Percentiles rank a stretch among this genome's conserved stretches.
Evolutionary conservation across 2,888 invertebrate species (phyloP).

Genomic region (Morpho achilles): DNA sequence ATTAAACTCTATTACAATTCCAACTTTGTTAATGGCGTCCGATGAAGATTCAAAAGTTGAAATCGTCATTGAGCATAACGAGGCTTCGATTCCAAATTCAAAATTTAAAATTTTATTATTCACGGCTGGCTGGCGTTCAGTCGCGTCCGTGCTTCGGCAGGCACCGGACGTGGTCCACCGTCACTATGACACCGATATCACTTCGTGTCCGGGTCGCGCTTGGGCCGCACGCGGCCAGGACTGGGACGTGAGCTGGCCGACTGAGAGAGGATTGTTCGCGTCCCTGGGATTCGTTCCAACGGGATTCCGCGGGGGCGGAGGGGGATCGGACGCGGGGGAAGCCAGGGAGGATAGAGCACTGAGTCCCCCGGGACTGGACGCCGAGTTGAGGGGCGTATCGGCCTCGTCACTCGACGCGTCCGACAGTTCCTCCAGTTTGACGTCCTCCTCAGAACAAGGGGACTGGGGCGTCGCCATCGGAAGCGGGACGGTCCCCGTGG

Average conservation of each 20-base stretch:
- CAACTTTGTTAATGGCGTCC: conserved; percentile 32
- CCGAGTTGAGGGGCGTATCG: conserved; percentile 72
- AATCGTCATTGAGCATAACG: conserved; percentile 33
- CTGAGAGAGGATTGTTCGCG: conserved; percentile 94
- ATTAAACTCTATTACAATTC: conserved; percentile 33
- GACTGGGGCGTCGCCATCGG: conserved; percentile 89
- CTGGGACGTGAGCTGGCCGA: conserved; percentile 92
- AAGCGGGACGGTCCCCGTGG: conserved; percentile 84
- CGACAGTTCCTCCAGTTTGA: conserved; percentile 83
- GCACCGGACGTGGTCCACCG: conserved; percentile 35
- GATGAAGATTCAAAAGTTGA: conserved; percentile 29
- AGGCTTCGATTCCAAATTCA: conserved; percentile 15
- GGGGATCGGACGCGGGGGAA: conserved; percentile 87
- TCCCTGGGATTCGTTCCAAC: conserved; percentile 95
- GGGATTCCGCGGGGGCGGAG: conserved; percentile 82
- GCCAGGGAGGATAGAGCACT: conserved; percentile 81
- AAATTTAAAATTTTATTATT: conserved; percentile 2
- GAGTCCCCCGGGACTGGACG: conserved; percentile 72
- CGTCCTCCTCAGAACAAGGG: conserved; percentile 88
- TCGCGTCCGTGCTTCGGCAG: conserved; percentile 26
- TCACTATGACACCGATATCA: conserved; percentile 74
- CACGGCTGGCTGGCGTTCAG: conserved; percentile 25
- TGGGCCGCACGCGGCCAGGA: conserved; percentile 66
- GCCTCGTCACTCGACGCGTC: conserved; percentile 81
- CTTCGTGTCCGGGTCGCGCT: conserved; percentile 61